Percentiles rank a stretch among this genome's conserved stretches.
Conservation (phyloP, 35 echinoderm and acorn worm species). For the Heliocidaris erythrogramma region DNA sequence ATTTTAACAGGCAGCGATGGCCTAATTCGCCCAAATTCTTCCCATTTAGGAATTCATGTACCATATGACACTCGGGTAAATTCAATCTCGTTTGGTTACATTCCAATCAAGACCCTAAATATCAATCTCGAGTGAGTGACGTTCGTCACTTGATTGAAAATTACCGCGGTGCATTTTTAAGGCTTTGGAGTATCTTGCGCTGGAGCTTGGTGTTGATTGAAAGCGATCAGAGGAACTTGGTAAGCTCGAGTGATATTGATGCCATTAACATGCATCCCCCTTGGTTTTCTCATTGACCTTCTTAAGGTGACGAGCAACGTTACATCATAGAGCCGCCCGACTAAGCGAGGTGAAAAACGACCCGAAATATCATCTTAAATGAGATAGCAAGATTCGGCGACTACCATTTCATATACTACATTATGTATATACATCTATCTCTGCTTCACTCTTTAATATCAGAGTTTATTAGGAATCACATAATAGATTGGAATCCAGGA, state of each 20-base stretch:
- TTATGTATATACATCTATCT: too few species aligned
- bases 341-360: not conserved
- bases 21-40: not conserved
- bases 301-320: not conserved
- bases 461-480: too few species aligned
- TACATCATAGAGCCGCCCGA: not conserved
- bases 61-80: constrained; percentile 4
- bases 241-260: not conserved
- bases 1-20: not conserved
- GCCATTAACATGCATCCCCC: not conserved
- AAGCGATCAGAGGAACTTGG: not conserved
- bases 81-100: constrained; percentile 17
- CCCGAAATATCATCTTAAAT: not conserved
- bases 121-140: constrained; percentile 1
- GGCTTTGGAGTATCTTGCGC: not conserved
- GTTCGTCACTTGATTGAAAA: not conserved
- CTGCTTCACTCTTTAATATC: too few species aligned
- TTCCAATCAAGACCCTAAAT: not conserved
- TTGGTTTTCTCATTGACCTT: constrained; percentile 11
- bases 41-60: constrained; percentile 3
- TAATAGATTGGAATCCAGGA: too few species aligned
- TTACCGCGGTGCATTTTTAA: constrained; percentile 10
- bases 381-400: not conserved
- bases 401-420: too few species aligned
- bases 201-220: not conserved